These are phyloP conservation scores for Dromas ardeola DNA, from an alignment of 2,113 vertebrate genomes.

Conservation along the genomic window DNA sequence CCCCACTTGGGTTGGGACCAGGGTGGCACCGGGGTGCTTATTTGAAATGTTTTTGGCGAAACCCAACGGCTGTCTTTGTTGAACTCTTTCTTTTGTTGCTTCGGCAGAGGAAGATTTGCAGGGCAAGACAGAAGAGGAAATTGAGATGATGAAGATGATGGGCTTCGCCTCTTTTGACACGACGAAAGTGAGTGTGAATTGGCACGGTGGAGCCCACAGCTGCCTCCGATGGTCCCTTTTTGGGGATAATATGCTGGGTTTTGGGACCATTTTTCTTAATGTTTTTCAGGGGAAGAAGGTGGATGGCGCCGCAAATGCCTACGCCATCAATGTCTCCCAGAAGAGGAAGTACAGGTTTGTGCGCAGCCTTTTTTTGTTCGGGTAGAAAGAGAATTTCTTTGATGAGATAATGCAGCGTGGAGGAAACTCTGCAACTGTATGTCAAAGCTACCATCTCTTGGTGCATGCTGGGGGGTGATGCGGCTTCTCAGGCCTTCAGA, in stretches of 20 bases:
- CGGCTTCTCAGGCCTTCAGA: rapidly evolving
- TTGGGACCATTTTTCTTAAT: neutral
- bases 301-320: slow-evolving; percentile 87
- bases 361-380: neutral
- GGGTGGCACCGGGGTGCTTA: too few relatives aligned
- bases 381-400: neutral
- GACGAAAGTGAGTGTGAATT: slow-evolving; percentile 80
- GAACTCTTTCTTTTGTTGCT: neutral
- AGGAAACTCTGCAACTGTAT: neutral
- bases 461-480: rapidly evolving
- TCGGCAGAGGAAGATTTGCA: slow-evolving; percentile 90
- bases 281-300: slow-evolving; percentile 87
- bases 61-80: rapidly evolving
- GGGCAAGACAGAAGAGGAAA: slow-evolving; percentile 96
- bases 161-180: slow-evolving; percentile 89
- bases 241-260: rapidly evolving
- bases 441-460: rapidly evolving
- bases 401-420: neutral
- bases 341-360: slow-evolving; percentile 97
- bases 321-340: slow-evolving; percentile 91
- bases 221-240: rapidly evolving
- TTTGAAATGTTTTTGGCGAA: neutral
- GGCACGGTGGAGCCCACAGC: rapidly evolving
- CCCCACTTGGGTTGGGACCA: rapidly evolving
- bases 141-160: slow-evolving; percentile 99